Conservation (phyloP, 1,140 invertebrate genomes). For the Ostrea denselamellosa region DNA sequence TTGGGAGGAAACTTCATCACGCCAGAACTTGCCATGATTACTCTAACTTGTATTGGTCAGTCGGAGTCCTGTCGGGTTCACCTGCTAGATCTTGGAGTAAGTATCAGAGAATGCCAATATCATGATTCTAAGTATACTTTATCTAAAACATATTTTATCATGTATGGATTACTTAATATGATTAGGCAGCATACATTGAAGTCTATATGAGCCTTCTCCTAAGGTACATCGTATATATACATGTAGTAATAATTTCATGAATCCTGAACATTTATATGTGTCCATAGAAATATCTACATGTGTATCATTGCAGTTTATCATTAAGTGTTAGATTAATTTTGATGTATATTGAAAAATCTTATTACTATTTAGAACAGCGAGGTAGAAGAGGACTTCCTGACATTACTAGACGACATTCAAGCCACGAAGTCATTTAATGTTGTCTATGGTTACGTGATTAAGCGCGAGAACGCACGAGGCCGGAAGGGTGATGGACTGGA, state of each 20-base stretch:
- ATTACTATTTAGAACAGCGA: conserved; percentile 45
- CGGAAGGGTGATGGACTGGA: conserved; percentile 52
- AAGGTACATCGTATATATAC: too few species aligned
- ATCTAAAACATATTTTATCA: too few species aligned
- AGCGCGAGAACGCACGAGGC: conserved; percentile 37
- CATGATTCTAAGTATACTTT: too few species aligned
- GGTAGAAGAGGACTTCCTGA: conserved; percentile 53
- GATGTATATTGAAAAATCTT: too few species aligned
- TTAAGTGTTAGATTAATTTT: too few species aligned
- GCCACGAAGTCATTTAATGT: conserved; percentile 43
- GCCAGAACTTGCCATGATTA: conserved; percentile 58
- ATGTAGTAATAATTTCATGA: too few species aligned
- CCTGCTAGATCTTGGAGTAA: conserved; percentile 59
- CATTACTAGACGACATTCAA: conserved; percentile 48
- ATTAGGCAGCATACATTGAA: too few species aligned
- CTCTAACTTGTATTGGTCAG: conserved; percentile 54
- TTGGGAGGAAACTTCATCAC: conserved; percentile 61
- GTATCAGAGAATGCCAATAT: neutral
- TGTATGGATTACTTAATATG: too few species aligned
- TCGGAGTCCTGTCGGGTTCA: conserved; percentile 45
- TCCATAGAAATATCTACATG: too few species aligned
- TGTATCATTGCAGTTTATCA: too few species aligned
- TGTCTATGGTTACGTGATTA: conserved; percentile 42
- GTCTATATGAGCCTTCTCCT: too few species aligned
- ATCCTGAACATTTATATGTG: too few species aligned